A percentile compares a stretch with the other conserved stretches of the same genome.
These are phyloP conservation scores for Mythimna lalbum DNA, from an alignment of 2,888 invertebrate genomes.

Conservation along the genomic window DNA sequence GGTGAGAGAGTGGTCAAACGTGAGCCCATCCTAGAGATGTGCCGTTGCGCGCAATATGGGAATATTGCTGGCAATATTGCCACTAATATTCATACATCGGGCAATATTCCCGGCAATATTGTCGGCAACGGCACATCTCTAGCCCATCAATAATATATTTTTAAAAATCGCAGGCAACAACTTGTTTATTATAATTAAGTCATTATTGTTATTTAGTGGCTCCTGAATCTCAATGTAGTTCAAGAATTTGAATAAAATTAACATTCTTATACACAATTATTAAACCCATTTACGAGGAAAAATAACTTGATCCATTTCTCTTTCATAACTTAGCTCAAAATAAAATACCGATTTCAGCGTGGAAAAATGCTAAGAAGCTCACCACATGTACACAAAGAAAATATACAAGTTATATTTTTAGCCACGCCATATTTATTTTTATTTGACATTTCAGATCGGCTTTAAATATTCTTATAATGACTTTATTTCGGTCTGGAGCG, in stretches of 20 bases:
- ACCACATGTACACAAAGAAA: not conserved
- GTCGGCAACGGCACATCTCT: too few relatives aligned
- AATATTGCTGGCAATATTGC: too few relatives aligned
- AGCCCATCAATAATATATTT: too few relatives aligned
- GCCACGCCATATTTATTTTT: conserved; percentile 23
- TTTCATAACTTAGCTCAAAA: conserved; percentile 5
- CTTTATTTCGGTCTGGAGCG: conserved; percentile 29
- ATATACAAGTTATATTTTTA: conserved; percentile 23
- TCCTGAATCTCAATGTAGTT: not conserved
- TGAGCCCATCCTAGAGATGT: too few relatives aligned
- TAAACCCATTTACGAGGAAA: conserved; percentile 2
- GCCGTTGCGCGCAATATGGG: too few relatives aligned
- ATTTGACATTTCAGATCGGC: conserved; percentile 33
- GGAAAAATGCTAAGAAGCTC: not conserved
- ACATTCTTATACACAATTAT: conserved; percentile 23
- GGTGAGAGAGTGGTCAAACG: too few relatives aligned
- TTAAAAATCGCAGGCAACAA: not conserved
- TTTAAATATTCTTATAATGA: conserved; percentile 38
- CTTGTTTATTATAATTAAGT: not conserved
- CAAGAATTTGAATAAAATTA: conserved; percentile 17
- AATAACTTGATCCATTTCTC: conserved; percentile 1
- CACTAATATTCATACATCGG: too few relatives aligned
- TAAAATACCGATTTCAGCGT: conserved; percentile 20
- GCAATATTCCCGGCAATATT: too few relatives aligned
- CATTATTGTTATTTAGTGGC: not conserved